Evolutionary conservation across 2,797 vertebrate genomes (phyloP).

Genomic region (Platalea minor): DNA sequence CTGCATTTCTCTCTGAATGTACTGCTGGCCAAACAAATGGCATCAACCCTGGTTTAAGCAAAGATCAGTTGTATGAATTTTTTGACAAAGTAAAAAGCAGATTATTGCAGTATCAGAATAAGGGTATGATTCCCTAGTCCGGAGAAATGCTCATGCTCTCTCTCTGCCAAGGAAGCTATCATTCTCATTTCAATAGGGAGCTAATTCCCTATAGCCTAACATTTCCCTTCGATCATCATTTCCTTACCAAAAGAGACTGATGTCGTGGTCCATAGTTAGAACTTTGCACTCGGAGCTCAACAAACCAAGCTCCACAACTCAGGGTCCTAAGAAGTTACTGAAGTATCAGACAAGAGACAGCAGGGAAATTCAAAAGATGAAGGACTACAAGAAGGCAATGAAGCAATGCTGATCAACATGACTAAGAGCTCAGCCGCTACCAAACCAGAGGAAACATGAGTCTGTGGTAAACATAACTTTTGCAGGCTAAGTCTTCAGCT

Average conservation of each 20-base stretch:
- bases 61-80: too few relatives aligned
- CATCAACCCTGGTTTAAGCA: background rate
- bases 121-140: background rate
- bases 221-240: background rate
- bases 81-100: background rate
- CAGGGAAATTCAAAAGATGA: background rate
- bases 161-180: background rate
- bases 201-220: background rate
- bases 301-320: background rate
- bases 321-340: background rate
- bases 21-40: background rate
- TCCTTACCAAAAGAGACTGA: background rate
- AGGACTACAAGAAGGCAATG: background rate
- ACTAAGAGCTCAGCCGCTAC: background rate
- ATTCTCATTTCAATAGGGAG: background rate
- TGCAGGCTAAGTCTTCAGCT: background rate
- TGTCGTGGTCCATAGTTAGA: background rate
- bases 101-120: background rate
- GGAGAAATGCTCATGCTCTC: rapidly evolving
- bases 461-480: background rate
- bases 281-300: background rate
- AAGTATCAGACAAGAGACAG: background rate
- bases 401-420: background rate
- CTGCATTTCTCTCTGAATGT: background rate
- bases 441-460: background rate